Evolutionary conservation across 2,113 vertebrate species (phyloP).

Genomic region (Catharus minimus): DNA sequence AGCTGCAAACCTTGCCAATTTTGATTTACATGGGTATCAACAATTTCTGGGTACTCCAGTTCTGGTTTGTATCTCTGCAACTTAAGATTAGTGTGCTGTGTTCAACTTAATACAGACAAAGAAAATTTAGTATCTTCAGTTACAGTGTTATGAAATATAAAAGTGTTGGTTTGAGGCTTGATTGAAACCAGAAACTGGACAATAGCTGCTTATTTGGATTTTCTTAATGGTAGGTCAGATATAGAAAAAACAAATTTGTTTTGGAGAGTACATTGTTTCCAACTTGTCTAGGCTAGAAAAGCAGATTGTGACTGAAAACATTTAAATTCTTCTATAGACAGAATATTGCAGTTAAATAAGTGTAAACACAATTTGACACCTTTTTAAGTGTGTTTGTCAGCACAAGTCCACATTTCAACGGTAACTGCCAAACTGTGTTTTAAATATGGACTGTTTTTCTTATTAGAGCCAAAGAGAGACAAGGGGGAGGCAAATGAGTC

Average conservation of each 20-base stretch:
- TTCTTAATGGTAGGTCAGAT: constrained; percentile 13
- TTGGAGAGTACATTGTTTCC: constrained; percentile 12
- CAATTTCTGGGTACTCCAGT: background rate
- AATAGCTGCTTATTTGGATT: constrained; percentile 27
- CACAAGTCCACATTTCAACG: background rate
- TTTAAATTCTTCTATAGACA: background rate
- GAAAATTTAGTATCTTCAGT: background rate
- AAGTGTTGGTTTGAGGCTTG: background rate
- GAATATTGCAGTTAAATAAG: background rate
- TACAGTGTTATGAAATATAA: background rate
- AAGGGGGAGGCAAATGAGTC: background rate
- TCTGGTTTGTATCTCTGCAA: background rate
- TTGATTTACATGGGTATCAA: background rate
- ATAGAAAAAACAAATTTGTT: constrained; percentile 8
- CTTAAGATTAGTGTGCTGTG: background rate
- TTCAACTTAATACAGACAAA: background rate
- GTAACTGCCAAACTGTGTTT: background rate
- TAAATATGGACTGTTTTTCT: background rate
- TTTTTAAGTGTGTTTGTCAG: background rate
- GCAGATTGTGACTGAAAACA: background rate
- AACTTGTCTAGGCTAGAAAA: constrained; percentile 14
- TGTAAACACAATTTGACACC: background rate
- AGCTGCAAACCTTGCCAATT: background rate
- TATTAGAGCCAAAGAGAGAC: background rate
- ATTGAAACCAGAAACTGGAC: constrained; percentile 22